These are phyloP conservation scores for Lophius americanus DNA, from an alignment of 2,797 vertebrate species.

Conservation along the genomic window DNA sequence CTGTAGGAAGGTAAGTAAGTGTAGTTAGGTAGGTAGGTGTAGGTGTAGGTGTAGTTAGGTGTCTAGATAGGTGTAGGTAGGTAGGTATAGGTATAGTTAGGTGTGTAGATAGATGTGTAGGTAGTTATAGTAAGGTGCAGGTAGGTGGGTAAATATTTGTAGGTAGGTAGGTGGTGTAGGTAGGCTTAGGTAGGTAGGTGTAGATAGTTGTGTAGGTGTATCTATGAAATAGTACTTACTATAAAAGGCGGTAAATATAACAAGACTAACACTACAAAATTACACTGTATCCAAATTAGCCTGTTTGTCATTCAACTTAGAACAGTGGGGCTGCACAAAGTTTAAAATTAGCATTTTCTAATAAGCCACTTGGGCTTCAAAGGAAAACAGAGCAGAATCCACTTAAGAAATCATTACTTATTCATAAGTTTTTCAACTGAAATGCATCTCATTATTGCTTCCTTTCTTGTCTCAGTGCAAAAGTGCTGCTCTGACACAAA, in stretches of 20 bases:
- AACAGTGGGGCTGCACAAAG: conserved; percentile 44
- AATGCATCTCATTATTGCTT: conserved; percentile 62
- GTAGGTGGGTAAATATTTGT: too few species aligned
- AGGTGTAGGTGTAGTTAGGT: too few species aligned
- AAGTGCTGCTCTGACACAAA: conserved; percentile 41
- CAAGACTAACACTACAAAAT: conserved; percentile 31
- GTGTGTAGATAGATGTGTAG: too few species aligned
- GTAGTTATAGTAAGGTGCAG: too few species aligned
- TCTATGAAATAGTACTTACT: conserved; percentile 13
- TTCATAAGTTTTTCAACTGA: conserved; percentile 64
- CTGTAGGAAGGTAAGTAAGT: too few species aligned
- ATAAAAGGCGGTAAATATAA: conserved; percentile 35
- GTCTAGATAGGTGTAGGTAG: too few species aligned
- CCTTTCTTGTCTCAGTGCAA: conserved; percentile 42
- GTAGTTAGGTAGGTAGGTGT: too few species aligned
- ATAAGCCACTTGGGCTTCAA: conserved; percentile 64
- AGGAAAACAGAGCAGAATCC: conserved; percentile 69
- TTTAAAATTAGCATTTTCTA: conserved; percentile 69
- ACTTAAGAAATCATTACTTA: conserved; percentile 74
- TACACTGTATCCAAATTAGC: conserved; percentile 52
- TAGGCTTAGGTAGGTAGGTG: too few species aligned
- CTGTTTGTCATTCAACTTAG: conserved; percentile 62
- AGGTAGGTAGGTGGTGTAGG: too few species aligned
- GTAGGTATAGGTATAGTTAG: too few species aligned
- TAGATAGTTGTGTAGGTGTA: too few species aligned